Conservation (phyloP, 2,888 invertebrate genomes). For the Drymonia ruficornis region DNA sequence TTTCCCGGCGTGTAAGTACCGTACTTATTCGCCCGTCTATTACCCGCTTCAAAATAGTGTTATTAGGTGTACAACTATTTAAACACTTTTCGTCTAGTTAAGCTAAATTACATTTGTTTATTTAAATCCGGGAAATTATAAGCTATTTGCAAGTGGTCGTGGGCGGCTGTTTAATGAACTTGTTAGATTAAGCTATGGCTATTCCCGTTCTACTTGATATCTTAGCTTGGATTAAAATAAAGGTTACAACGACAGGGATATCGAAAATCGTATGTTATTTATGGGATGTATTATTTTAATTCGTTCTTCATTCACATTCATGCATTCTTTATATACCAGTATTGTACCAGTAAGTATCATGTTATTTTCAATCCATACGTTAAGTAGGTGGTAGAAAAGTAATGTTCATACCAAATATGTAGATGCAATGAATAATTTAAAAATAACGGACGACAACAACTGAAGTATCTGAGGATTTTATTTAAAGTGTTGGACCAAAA, state of each 20-base stretch:
- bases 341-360: too few species aligned
- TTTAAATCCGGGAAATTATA: neutral
- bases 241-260: too few species aligned
- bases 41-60: neutral
- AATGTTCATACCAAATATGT: neutral
- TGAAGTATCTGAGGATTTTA: neutral
- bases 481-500: neutral
- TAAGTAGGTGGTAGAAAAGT: neutral
- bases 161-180: neutral
- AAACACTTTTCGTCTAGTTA: neutral
- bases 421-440: neutral
- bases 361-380: too few species aligned
- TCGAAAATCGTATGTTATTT: too few species aligned
- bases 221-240: too few species aligned
- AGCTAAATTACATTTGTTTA: constrained; percentile 4
- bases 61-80: neutral
- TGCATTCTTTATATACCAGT: too few species aligned
- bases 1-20: neutral
- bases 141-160: neutral
- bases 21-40: neutral
- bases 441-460: neutral
- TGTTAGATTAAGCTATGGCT: neutral
- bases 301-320: too few species aligned
- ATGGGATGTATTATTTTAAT: too few species aligned
- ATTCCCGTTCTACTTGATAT: too few species aligned